Evolutionary conservation across 2,113 vertebrate genomes (phyloP).

Genomic region (Eira barbara): DNA sequence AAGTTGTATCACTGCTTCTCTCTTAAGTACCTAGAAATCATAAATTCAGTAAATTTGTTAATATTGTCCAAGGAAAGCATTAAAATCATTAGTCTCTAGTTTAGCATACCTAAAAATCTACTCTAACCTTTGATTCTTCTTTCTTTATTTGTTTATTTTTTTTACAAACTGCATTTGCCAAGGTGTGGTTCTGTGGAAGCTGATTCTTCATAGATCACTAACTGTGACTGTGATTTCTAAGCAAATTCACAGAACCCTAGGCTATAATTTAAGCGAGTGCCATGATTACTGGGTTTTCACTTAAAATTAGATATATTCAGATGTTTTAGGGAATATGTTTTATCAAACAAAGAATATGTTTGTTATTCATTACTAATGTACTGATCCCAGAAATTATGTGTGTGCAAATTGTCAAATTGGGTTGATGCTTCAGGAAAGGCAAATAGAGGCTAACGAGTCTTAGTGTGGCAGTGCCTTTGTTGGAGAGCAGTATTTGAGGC

Average conservation of each 20-base stretch:
- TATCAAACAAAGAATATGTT: neutral
- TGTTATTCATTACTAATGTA: neutral
- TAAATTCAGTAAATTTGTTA: neutral
- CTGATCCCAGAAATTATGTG: neutral
- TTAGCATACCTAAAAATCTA: conserved; percentile 23
- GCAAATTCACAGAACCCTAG: neutral
- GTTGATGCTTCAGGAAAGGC: conserved; percentile 29
- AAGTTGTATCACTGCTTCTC: neutral
- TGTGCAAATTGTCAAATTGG: neutral
- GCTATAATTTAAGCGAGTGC: conserved; percentile 15
- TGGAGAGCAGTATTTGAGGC: conserved; percentile 6
- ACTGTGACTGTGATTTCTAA: neutral
- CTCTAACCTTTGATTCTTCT: neutral
- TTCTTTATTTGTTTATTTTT: neutral
- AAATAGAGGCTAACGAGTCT: neutral
- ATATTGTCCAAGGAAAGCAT: neutral
- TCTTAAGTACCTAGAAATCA: neutral
- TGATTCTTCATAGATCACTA: conserved; percentile 3
- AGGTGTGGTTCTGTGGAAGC: neutral
- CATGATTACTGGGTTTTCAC: neutral
- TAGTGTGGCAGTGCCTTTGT: neutral
- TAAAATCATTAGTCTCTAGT: conserved; percentile 15
- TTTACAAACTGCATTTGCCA: conserved; percentile 17
- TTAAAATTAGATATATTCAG: neutral
- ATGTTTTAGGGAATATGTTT: conserved; percentile 14